These are phyloP conservation scores for Pristionchus maxplancki DNA, from an alignment of 2,888 invertebrate genomes.

Conservation along the genomic window DNA sequence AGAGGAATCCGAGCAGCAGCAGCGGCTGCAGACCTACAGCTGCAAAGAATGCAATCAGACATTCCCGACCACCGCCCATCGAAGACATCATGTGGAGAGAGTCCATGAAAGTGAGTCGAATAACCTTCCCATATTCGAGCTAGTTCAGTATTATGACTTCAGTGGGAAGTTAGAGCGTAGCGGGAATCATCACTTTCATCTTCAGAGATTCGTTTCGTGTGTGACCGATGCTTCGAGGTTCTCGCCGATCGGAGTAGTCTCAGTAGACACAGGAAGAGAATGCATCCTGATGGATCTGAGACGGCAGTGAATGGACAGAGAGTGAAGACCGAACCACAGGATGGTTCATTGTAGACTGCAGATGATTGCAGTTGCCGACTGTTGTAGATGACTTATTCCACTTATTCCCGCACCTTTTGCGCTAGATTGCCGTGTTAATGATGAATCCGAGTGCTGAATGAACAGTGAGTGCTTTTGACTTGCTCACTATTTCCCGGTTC, in stretches of 20 bases:
- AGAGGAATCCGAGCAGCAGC: neutral
- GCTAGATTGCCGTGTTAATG: neutral
- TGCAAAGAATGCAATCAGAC: neutral
- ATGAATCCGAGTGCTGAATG: neutral
- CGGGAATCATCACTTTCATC: no score
- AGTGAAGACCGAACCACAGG: no score
- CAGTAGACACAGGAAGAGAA: neutral
- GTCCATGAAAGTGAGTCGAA: neutral
- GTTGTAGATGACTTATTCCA: neutral
- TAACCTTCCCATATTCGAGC: no score
- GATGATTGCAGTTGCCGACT: neutral
- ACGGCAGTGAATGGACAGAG: neutral
- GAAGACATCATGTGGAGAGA: constrained; percentile 28
- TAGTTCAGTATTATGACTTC: no score
- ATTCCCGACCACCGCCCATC: neutral
- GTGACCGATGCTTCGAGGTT: neutral
- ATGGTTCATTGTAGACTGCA: no score
- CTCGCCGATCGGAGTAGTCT: constrained; percentile 10
- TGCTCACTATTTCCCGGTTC: neutral
- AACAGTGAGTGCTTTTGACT: neutral
- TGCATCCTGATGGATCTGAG: neutral
- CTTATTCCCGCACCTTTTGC: neutral
- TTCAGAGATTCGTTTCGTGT: neutral
- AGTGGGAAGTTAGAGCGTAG: no score
- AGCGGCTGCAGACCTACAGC: neutral